Evolutionary conservation across 2,113 vertebrate species (phyloP).

Genomic region (Myotis brandtii): DNA sequence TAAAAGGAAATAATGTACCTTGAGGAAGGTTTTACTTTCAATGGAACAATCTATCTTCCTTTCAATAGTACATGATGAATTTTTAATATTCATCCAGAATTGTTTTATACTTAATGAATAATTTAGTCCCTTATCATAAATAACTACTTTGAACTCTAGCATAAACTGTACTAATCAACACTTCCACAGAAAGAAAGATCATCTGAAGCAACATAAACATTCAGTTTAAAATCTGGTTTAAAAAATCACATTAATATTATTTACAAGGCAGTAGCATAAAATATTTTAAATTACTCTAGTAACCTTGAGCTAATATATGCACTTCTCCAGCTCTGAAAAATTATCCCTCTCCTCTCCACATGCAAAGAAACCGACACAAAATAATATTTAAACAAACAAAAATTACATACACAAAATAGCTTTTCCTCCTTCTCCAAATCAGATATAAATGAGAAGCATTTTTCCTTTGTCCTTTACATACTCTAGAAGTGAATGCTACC

Average conservation of each 20-base stretch:
- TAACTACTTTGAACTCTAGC: constrained; percentile 25
- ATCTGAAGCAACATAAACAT: neutral
- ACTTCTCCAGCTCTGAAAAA: constrained; percentile 1
- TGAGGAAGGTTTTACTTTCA: neutral
- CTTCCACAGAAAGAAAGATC: constrained; percentile 32
- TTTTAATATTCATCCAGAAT: constrained; percentile 11
- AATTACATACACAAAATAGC: neutral
- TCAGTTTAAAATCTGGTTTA: neutral
- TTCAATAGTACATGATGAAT: neutral
- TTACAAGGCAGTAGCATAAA: neutral
- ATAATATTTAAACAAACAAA: constrained; percentile 42
- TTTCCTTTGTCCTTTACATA: constrained; percentile 10
- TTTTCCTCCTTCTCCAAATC: neutral
- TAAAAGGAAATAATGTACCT: neutral
- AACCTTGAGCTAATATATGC: neutral
- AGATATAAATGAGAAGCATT: constrained; percentile 28
- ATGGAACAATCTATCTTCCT: neutral
- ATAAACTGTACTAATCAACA: neutral
- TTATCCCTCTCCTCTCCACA: neutral
- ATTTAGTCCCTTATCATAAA: constrained; percentile 25
- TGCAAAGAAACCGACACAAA: neutral
- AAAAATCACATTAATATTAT: constrained; percentile 8
- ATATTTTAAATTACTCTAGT: constrained; percentile 23
- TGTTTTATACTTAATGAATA: neutral
- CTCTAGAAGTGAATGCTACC: neutral